phyloP scores from a whole-genome alignment of 2,888 invertebrate genomes.

The Drosophila neotestacea region DNA sequence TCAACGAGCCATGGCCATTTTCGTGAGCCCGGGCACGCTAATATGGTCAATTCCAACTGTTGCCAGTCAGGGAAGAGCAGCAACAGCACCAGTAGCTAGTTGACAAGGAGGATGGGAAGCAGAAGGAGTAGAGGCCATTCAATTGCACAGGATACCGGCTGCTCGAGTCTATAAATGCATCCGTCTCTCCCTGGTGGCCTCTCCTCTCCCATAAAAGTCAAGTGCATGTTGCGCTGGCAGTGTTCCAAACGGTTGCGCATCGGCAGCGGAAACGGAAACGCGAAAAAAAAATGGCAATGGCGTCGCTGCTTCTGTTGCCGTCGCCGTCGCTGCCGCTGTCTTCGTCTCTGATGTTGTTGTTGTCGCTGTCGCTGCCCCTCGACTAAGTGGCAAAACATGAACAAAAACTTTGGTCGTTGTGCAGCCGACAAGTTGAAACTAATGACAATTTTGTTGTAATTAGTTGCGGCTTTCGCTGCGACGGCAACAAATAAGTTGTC shows the following conservation, averaged over 20 bases:
- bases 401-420: slow-evolving; percentile 75
- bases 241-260: slow-evolving; percentile 60
- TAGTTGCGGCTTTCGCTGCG: slow-evolving; percentile 75
- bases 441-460: slow-evolving; percentile 81
- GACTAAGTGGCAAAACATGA: slow-evolving; percentile 78
- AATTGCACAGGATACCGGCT: slow-evolving; percentile 73
- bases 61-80: slow-evolving; percentile 45
- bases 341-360: background rate
- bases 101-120: background rate
- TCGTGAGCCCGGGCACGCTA: slow-evolving; percentile 50
- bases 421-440: slow-evolving; percentile 79
- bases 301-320: slow-evolving; percentile 15
- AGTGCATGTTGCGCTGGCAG: slow-evolving; percentile 67
- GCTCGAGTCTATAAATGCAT: slow-evolving; percentile 76
- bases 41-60: slow-evolving; percentile 80
- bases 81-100: background rate
- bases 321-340: background rate
- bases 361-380: slow-evolving; percentile 13
- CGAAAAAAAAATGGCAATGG: slow-evolving; percentile 70
- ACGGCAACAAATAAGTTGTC: slow-evolving; percentile 74
- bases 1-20: slow-evolving; percentile 52
- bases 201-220: slow-evolving; percentile 61
- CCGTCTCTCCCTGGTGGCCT: slow-evolving; percentile 30
- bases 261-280: slow-evolving; percentile 70
- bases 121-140: slow-evolving; percentile 40